Evolutionary conservation across 92 coral and sea anemone genomes (phyloP).

Genomic region (Zoanthus gigantus): DNA sequence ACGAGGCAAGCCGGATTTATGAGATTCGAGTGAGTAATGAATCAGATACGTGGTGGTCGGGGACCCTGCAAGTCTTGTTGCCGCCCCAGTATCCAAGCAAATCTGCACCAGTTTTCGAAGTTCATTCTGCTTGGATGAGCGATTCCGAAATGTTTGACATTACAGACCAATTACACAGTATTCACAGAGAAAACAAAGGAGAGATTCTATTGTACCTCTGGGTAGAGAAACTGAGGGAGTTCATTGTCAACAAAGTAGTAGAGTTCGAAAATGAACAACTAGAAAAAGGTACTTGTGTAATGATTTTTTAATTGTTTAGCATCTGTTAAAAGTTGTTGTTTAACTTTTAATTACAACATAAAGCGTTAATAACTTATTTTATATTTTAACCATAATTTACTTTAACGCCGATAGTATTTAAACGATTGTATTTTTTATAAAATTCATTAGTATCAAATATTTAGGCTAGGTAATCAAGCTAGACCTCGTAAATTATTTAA

Average conservation of each 20-base stretch:
- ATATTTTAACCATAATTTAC: no score
- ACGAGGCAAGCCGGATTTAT: slow-evolving; percentile 75
- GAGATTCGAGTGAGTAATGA: slow-evolving; percentile 80
- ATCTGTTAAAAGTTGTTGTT: no score
- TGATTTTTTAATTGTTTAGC: no score
- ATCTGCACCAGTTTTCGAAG: slow-evolving; percentile 86
- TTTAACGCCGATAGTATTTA: no score
- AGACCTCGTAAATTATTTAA: no score
- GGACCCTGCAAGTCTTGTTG: slow-evolving; percentile 74
- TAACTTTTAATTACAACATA: no score
- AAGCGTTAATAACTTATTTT: no score
- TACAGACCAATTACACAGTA: slow-evolving; percentile 60
- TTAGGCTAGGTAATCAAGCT: no score
- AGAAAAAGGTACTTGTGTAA: slow-evolving; percentile 29
- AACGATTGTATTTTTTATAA: no score
- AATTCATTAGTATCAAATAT: no score
- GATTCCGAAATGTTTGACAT: slow-evolving; percentile 73
- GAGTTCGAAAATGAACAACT: slow-evolving; percentile 47
- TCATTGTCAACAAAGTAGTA: slow-evolving; percentile 68
- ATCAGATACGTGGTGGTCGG: slow-evolving; percentile 73
- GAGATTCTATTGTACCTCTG: slow-evolving; percentile 85
- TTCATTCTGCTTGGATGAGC: slow-evolving; percentile 78
- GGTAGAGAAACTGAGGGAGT: slow-evolving; percentile 86
- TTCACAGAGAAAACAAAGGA: slow-evolving; percentile 74
- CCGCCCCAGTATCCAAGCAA: slow-evolving; percentile 83